These are phyloP conservation scores for Acleris holmiana DNA, from an alignment of 2,888 invertebrate species.

Conservation along the genomic window DNA sequence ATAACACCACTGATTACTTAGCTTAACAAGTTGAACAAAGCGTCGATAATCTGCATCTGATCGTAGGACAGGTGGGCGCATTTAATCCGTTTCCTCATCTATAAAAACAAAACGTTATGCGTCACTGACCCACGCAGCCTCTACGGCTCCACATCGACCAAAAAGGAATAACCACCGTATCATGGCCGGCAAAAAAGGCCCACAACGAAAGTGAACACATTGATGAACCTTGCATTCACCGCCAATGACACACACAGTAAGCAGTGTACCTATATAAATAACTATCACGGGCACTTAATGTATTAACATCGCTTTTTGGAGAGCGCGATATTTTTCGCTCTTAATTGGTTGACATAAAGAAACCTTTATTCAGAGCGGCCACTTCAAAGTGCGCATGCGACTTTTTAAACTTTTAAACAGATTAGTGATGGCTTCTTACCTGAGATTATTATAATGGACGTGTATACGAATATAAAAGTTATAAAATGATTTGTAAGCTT, in stretches of 20 bases:
- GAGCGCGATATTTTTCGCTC: conserved; percentile 71
- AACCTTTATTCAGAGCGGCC: conserved; percentile 70
- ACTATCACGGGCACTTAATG: too few relatives aligned
- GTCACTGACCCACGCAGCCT: conserved; percentile 33
- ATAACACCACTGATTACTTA: not conserved
- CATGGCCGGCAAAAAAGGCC: conserved; percentile 57
- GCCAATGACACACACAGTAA: too few relatives aligned
- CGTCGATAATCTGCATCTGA: conserved; percentile 19
- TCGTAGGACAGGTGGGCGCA: conserved; percentile 30
- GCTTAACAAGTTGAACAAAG: conserved; percentile 2
- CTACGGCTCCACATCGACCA: conserved; percentile 24
- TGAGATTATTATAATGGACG: conserved; percentile 73
- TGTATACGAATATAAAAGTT: conserved; percentile 56
- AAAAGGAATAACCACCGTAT: conserved; percentile 58
- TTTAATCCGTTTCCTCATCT: conserved; percentile 30
- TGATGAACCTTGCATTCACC: conserved; percentile 60
- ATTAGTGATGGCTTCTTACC: conserved; percentile 70
- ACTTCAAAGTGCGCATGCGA: conserved; percentile 59
- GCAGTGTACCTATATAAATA: too few relatives aligned
- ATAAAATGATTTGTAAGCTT: conserved; percentile 60
- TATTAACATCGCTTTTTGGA: conserved; percentile 56
- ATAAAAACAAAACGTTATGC: conserved; percentile 34
- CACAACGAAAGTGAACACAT: conserved; percentile 72
- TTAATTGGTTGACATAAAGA: conserved; percentile 77
- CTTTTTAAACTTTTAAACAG: conserved; percentile 54